Percentiles rank a stretch among this genome's conserved stretches.
phyloP scores from a whole-genome alignment of 2,113 vertebrate genomes.

The Phodopus roborovskii region DNA sequence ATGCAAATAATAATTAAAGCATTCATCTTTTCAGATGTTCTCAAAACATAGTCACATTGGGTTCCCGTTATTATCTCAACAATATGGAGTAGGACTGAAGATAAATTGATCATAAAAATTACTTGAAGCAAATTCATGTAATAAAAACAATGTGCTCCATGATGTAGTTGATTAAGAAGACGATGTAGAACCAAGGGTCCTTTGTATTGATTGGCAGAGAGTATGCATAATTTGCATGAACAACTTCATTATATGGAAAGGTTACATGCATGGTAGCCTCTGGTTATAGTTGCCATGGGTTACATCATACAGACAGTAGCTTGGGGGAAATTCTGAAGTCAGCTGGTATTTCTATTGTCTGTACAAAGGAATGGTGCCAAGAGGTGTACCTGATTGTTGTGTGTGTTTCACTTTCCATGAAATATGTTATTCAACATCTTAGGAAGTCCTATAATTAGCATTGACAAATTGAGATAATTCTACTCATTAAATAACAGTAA shows the following conservation, averaged over 20 bases:
- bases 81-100: not conserved
- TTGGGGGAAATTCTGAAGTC: not conserved
- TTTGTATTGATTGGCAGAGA: not conserved
- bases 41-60: not conserved
- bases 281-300: not conserved
- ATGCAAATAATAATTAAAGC: not conserved
- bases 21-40: not conserved
- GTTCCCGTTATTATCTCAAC: not conserved
- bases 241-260: not conserved
- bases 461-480: not conserved
- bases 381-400: not conserved
- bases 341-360: not conserved
- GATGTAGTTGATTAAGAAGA: not conserved
- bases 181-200: not conserved
- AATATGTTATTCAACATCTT: not conserved
- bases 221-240: fast-evolving
- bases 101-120: not conserved
- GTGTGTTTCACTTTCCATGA: not conserved
- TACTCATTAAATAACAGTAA: not conserved
- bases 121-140: not conserved
- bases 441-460: not conserved
- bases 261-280: too few relatives aligned
- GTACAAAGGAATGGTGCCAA: not conserved
- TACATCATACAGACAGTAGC: not conserved
- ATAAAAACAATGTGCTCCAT: not conserved